Percentiles rank a stretch among this genome's conserved stretches.
Conservation (phyloP, 1,140 invertebrate genomes). For the Pogonomyrmex californicus region DNA sequence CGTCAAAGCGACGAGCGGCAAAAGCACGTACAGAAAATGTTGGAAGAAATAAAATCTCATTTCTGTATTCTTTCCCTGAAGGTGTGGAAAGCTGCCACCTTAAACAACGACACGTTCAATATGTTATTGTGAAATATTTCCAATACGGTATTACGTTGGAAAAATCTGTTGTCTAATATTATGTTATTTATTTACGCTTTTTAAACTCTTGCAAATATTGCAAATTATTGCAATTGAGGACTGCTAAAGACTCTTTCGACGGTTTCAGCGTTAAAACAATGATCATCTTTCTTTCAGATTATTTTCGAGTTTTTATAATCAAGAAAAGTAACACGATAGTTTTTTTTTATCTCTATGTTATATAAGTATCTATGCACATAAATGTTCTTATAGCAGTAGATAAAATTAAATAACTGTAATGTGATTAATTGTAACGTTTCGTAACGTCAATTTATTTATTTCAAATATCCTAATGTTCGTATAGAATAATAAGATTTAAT, state of each 20-base stretch:
- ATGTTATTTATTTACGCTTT: neutral
- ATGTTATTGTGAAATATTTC: neutral
- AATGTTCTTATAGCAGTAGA: neutral
- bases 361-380: constrained; percentile 10
- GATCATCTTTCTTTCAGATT: neutral
- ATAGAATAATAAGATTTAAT: neutral
- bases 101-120: constrained; percentile 40
- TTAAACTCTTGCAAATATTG: neutral
- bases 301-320: constrained; percentile 15
- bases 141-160: neutral
- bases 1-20: constrained; percentile 44
- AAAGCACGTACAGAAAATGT: constrained; percentile 44
- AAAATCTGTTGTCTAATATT: neutral
- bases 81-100: constrained; percentile 1
- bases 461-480: neutral
- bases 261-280: neutral
- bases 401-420: constrained; percentile 4
- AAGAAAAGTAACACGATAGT: neutral
- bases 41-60: constrained; percentile 54
- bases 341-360: neutral
- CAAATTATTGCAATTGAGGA: neutral
- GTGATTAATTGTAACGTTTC: neutral
- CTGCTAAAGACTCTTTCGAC: neutral
- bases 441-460: neutral
- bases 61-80: constrained; percentile 6